Evolutionary conservation across 1,140 invertebrate genomes (phyloP).

Genomic region (Lordiphosa mommai): DNA sequence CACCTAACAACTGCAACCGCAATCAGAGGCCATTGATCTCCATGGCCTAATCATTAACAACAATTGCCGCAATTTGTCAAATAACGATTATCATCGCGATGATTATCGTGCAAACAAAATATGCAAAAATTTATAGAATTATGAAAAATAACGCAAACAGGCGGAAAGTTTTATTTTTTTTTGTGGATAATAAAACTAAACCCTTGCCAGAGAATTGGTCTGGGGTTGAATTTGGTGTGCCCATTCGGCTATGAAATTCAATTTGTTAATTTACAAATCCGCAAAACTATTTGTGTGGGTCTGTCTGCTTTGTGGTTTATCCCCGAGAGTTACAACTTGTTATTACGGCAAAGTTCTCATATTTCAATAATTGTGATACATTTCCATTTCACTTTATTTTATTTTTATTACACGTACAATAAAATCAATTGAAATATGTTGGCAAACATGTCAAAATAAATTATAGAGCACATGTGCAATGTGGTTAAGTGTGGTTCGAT

Average conservation of each 20-base stretch:
- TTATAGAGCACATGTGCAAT: constrained; percentile 63
- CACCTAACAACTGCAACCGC: constrained; percentile 25
- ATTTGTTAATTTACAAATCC: constrained; percentile 77
- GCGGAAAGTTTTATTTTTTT: constrained; percentile 23
- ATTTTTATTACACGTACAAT: constrained; percentile 58
- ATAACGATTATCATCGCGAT: constrained; percentile 45
- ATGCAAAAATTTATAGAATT: constrained; percentile 58
- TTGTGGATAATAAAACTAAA: constrained; percentile 31
- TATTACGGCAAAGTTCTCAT: constrained; percentile 66
- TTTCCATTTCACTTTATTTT: constrained; percentile 46
- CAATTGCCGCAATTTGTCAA: constrained; percentile 70
- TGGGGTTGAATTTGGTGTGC: constrained; percentile 10
- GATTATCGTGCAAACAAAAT: constrained; percentile 55
- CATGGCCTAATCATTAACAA: constrained; percentile 70
- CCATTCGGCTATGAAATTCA: constrained; percentile 71
- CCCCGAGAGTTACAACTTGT: constrained; percentile 54
- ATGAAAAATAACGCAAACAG: constrained; percentile 30
- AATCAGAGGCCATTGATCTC: constrained; percentile 72
- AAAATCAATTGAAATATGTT: constrained; percentile 80
- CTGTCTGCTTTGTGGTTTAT: constrained; percentile 62
- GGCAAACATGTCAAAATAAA: constrained; percentile 80
- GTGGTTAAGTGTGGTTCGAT: constrained; percentile 25
- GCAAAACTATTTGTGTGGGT: constrained; percentile 65
- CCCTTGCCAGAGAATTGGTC: not conserved
- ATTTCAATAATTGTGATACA: constrained; percentile 77